Conservation (phyloP, 2,797 vertebrate genomes). For the Tolypeutes matacus region DNA sequence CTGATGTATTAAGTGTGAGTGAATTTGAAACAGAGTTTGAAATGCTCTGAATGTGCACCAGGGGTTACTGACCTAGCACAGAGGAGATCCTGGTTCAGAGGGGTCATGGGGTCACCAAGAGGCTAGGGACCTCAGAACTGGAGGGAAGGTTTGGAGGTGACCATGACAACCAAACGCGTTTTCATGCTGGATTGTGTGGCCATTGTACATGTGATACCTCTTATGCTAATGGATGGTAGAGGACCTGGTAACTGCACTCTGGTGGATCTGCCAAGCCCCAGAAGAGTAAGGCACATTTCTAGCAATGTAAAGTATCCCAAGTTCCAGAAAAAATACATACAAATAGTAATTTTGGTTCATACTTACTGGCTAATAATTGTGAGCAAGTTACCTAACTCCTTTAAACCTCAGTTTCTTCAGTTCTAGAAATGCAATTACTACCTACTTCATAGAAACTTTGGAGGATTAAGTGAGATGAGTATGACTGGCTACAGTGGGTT, state of each 20-base stretch:
- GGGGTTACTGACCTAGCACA: conserved; percentile 5
- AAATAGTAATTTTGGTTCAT: neutral
- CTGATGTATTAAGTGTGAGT: conserved; percentile 60
- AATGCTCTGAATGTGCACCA: conserved; percentile 26
- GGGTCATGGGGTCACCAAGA: neutral
- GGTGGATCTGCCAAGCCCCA: neutral
- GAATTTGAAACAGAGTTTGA: conserved; percentile 53
- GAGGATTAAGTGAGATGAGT: conserved; percentile 26
- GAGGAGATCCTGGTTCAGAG: conserved; percentile 39
- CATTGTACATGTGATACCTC: neutral
- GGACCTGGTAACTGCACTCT: neutral
- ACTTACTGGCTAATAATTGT: neutral
- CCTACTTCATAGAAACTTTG: neutral
- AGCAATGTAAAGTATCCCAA: neutral
- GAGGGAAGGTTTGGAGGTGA: neutral
- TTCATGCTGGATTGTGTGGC: neutral
- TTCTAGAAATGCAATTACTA: neutral
- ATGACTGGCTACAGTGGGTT: neutral
- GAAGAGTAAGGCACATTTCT: neutral
- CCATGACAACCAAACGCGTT: neutral
- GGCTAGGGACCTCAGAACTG: neutral
- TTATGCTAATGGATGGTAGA: neutral
- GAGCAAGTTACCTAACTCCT: neutral
- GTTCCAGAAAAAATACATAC: neutral
- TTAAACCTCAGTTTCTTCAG: neutral